A percentile compares a stretch with the other conserved stretches of the same genome.
Conservation (phyloP, 1,140 invertebrate genomes). For the Lordiphosa stackelbergi region DNA sequence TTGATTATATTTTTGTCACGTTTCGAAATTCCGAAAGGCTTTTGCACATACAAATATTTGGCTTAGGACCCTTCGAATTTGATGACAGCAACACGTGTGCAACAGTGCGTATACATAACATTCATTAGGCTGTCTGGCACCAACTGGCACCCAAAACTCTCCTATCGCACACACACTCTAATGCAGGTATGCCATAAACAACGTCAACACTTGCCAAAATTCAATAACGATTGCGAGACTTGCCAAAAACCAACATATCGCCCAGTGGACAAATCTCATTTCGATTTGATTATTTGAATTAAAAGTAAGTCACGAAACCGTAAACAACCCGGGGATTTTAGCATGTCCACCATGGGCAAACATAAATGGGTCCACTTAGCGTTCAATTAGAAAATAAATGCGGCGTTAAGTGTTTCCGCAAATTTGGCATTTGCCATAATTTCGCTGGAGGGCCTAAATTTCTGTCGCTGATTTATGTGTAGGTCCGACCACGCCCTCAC, state of each 20-base stretch:
- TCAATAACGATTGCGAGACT: slow-evolving; percentile 17
- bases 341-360: slow-evolving; percentile 34
- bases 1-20: slow-evolving; percentile 27
- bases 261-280: slow-evolving; percentile 55
- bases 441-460: slow-evolving; percentile 18
- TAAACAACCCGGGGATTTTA: slow-evolving; percentile 54
- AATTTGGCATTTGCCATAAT: slow-evolving; percentile 32
- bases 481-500: slow-evolving; percentile 27
- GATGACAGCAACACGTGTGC: slow-evolving; percentile 30
- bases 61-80: slow-evolving; percentile 11
- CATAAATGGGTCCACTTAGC: slow-evolving; percentile 57
- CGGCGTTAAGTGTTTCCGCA: slow-evolving; percentile 45
- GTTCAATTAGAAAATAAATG: slow-evolving; percentile 69
- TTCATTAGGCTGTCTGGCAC: slow-evolving; percentile 17
- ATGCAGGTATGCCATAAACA: slow-evolving; percentile 12
- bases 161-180: slow-evolving; percentile 35
- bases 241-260: slow-evolving; percentile 30
- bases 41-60: too few relatives aligned
- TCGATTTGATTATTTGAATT: slow-evolving; percentile 64
- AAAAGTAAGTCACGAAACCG: slow-evolving; percentile 69
- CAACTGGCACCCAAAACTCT: slow-evolving; percentile 2
- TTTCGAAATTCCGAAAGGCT: slow-evolving; percentile 2
- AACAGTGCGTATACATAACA: slow-evolving; percentile 45
- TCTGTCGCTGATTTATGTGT: slow-evolving; percentile 57
- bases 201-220: slow-evolving; percentile 48